phyloP scores from a whole-genome alignment of 2,888 invertebrate species.

The Eurytoma adleriae region DNA sequence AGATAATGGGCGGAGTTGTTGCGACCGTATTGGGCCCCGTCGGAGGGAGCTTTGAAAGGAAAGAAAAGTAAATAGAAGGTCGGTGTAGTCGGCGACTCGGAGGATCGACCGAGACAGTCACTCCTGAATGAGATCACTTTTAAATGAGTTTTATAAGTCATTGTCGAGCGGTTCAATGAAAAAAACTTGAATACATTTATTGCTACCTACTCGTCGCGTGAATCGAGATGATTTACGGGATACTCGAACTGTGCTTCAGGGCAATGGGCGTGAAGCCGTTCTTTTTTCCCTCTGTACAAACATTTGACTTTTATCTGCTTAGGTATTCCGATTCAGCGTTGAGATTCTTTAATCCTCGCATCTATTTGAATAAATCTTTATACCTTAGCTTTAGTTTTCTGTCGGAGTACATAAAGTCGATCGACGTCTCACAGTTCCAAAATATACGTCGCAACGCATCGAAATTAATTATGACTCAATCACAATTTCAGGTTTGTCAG shows the following conservation, averaged over 20 bases:
- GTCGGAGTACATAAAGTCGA: no score
- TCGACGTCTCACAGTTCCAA: no score
- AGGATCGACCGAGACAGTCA: not conserved
- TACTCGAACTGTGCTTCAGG: not conserved
- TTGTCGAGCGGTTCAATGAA: not conserved
- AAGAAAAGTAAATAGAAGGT: no score
- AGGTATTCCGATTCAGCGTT: no score
- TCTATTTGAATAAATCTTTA: no score
- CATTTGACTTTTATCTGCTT: slow-evolving; percentile 18
- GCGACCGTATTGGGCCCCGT: not conserved
- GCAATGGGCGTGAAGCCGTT: slow-evolving; percentile 41
- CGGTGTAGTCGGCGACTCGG: no score
- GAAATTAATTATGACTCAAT: not conserved
- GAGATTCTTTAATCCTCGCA: no score
- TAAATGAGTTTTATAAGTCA: not conserved
- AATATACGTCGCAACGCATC: no score
- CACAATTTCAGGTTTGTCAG: not conserved
- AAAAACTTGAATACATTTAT: slow-evolving; percentile 23
- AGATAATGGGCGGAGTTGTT: not conserved
- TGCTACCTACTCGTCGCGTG: slow-evolving; percentile 17
- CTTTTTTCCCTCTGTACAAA: slow-evolving; percentile 18
- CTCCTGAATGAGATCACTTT: not conserved
- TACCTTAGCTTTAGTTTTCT: no score
- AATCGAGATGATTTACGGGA: slow-evolving; percentile 35
- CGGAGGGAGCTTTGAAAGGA: not conserved